A percentile compares a stretch with the other conserved stretches of the same genome.
phyloP scores from a whole-genome alignment of 1,140 invertebrate genomes.

The Lordiphosa clarofinis region DNA sequence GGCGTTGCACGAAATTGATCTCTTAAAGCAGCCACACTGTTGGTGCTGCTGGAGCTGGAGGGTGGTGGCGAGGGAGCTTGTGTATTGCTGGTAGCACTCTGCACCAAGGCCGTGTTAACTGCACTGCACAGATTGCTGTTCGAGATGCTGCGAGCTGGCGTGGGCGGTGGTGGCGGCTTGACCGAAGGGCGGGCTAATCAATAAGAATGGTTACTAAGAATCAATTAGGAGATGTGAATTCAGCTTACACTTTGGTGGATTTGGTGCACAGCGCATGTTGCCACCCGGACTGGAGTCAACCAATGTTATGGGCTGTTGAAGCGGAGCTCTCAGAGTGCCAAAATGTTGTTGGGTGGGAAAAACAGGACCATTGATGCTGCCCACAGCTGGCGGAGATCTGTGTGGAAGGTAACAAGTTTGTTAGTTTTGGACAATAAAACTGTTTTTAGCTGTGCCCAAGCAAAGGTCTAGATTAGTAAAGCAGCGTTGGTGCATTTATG shows the following conservation, averaged over 20 bases:
- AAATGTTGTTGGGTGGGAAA: slow-evolving; percentile 75
- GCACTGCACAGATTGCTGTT: slow-evolving; percentile 73
- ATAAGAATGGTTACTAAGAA: background rate
- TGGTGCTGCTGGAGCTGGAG: slow-evolving; percentile 59
- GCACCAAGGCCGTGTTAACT: slow-evolving; percentile 62
- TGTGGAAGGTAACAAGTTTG: too few relatives aligned
- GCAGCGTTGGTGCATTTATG: slow-evolving; percentile 11
- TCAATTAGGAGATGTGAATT: slow-evolving; percentile 2
- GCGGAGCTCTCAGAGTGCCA: slow-evolving; percentile 66
- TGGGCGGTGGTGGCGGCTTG: slow-evolving; percentile 76
- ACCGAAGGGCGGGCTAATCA: slow-evolving; percentile 64
- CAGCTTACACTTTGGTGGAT: slow-evolving; percentile 69
- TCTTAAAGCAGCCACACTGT: slow-evolving; percentile 64
- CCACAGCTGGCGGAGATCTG: slow-evolving; percentile 72
- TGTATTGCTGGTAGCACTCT: slow-evolving; percentile 39
- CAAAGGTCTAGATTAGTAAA: slow-evolving; percentile 6
- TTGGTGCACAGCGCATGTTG: slow-evolving; percentile 63
- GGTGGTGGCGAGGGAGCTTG: slow-evolving; percentile 57
- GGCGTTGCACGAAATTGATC: slow-evolving; percentile 69
- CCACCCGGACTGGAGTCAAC: slow-evolving; percentile 45
- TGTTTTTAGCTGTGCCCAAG: background rate
- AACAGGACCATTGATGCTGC: slow-evolving; percentile 52
- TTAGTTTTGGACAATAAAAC: too few relatives aligned
- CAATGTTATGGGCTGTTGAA: slow-evolving; percentile 49
- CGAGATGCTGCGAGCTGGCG: slow-evolving; percentile 75